Base-by-base conservation (phyloP, 1,140 invertebrate species). In the Microplitis demolitor region DNA sequence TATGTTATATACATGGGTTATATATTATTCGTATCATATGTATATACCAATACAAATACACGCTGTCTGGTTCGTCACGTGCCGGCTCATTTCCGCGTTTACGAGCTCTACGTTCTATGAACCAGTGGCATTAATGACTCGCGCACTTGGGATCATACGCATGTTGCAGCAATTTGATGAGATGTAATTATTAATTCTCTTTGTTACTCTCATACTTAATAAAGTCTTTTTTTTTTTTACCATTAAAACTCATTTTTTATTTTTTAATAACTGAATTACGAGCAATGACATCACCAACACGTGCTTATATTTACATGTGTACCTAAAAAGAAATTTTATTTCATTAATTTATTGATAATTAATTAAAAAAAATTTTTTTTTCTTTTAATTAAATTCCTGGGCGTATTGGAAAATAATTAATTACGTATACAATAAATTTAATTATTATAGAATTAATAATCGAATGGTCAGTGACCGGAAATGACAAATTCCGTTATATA, bases 401-500 rank as follows among this genome's bases (percentile, higher is more conserved):
- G 13, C 8, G 14, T 58, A 58, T 5, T 58, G 3, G n/a, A 58
- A 58, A 58, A 16, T 51, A 70, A 62, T 53, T 62, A 60, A 70
- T 62, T 70, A 62, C 14, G 53, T 31, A 45, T 31, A 58, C 64
- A 62, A 34, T 35, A 45, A 50, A 39, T 37, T 63, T 76, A 78
- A 79, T 82, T 70, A 77, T 56, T 45, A 45, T 45, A 45, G 39
- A 45, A 8, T 16, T 78, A 75, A 81, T 80, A 81, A 85, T 83
- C 82, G 81, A 83, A 84, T 82, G 83, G 82, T 83, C 83, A 83
- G 78, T 82, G 79, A 83, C 84, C 82, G 81, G 83, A 85, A 81
- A 76, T 82, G 82, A 84, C 79, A 79, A 77, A 76, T 64, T 61
- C 58, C 39, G 11, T 45, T 45, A 45, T 9, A 45, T 45, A 45